Conservation (phyloP, 2,797 vertebrate species). For the Eidolon dupreanum region DNA sequence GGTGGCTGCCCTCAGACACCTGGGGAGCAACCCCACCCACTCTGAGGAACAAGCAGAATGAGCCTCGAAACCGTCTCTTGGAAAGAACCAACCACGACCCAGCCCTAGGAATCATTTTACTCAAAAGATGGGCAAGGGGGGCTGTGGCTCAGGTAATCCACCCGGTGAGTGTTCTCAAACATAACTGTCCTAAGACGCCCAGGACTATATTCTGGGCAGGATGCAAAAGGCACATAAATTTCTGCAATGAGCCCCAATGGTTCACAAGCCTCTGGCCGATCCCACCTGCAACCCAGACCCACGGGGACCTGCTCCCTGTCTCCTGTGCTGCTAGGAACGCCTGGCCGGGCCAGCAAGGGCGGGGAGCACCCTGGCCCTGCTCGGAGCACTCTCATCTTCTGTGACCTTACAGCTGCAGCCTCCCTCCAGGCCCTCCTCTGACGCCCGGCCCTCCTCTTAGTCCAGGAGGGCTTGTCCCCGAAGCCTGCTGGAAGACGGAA, state of each 20-base stretch:
- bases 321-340: neutral
- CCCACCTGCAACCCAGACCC: neutral
- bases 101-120: neutral
- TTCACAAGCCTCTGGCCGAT: no score
- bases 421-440: neutral
- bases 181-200: accelerated
- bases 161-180: accelerated
- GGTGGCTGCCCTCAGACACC: neutral
- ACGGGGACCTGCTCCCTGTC: accelerated
- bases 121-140: neutral
- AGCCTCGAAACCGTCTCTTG: neutral
- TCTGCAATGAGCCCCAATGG: accelerated
- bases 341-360: neutral
- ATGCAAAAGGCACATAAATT: accelerated
- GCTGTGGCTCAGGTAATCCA: neutral
- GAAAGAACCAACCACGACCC: neutral
- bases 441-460: neutral
- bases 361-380: neutral
- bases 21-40: neutral
- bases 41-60: neutral
- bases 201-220: accelerated
- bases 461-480: neutral
- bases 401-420: neutral
- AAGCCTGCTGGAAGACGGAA: neutral
- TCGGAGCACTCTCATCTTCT: neutral